Evolutionary conservation across 2,113 vertebrate genomes (phyloP).

Genomic region (Leptodactylus fuscus): DNA sequence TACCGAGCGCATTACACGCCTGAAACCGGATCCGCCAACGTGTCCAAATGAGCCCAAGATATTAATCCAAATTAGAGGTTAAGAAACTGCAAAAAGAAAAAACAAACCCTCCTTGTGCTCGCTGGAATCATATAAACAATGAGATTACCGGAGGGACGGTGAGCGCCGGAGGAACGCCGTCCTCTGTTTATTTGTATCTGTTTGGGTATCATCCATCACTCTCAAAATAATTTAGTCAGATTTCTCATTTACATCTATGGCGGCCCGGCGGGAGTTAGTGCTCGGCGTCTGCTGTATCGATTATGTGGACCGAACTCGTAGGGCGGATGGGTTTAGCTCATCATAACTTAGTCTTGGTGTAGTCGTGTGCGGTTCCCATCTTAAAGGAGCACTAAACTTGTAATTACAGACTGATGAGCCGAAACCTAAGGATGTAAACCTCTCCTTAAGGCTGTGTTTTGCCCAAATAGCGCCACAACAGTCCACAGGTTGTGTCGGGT

Average conservation of each 20-base stretch:
- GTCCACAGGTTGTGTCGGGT: too few species aligned
- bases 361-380: neutral
- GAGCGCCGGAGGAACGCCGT: neutral
- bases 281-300: neutral
- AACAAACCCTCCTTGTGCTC: conserved; percentile 41
- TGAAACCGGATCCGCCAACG: conserved; percentile 6
- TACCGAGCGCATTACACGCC: neutral
- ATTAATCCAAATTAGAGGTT: conserved; percentile 40
- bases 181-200: conserved; percentile 30
- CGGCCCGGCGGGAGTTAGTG: neutral
- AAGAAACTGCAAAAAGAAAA: conserved; percentile 35
- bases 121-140: conserved; percentile 25
- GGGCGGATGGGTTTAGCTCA: neutral
- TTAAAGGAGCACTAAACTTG: neutral
- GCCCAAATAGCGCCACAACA: too few species aligned
- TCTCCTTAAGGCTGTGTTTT: too few species aligned
- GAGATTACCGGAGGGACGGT: conserved; percentile 2
- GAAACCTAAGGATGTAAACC: neutral
- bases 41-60: conserved; percentile 18
- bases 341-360: neutral
- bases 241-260: neutral
- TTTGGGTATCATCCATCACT: conserved; percentile 11
- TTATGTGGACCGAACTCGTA: neutral
- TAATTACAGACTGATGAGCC: neutral
- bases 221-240: neutral